A percentile compares a stretch with the other conserved stretches of the same genome.
These are phyloP conservation scores for Eulemur rubriventer DNA, from an alignment of 2,797 vertebrate species.

Conservation along the genomic window DNA sequence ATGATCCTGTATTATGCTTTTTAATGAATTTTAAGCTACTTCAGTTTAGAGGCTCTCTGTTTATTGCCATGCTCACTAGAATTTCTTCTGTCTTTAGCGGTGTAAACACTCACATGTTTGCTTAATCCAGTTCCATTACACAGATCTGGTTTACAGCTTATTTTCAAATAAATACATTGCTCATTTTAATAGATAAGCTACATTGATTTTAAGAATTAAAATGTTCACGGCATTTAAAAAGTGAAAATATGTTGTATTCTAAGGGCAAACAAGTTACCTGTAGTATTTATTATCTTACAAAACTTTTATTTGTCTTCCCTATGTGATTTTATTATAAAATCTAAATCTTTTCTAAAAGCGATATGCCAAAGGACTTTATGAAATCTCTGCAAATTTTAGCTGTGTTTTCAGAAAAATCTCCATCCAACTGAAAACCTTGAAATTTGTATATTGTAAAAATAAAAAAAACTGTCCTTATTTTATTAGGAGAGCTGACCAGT, in stretches of 20 bases:
- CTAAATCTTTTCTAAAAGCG: not conserved
- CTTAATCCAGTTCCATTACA: not conserved
- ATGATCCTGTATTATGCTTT: not conserved
- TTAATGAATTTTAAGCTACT: not conserved
- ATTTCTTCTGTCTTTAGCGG: not conserved
- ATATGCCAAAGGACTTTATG: not conserved
- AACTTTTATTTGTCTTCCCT: not conserved
- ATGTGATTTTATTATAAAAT: not conserved
- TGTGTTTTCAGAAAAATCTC: not conserved
- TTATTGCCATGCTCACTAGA: not conserved
- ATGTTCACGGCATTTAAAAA: not conserved
- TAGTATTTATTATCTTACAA: not conserved
- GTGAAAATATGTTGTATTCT: not conserved
- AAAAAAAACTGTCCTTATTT: slow-evolving; percentile 33
- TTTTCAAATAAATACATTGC: not conserved
- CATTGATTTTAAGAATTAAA: not conserved
- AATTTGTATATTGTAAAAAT: not conserved
- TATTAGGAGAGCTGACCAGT: slow-evolving; percentile 94
- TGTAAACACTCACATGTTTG: not conserved
- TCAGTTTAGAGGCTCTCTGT: not conserved
- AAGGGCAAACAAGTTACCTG: not conserved
- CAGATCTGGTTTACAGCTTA: not conserved
- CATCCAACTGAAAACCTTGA: not conserved
- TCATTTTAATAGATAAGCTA: not conserved
- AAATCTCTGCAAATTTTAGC: not conserved